Base-by-base conservation (phyloP, 2,113 vertebrate genomes). In the Tachuris rubrigastra region DNA sequence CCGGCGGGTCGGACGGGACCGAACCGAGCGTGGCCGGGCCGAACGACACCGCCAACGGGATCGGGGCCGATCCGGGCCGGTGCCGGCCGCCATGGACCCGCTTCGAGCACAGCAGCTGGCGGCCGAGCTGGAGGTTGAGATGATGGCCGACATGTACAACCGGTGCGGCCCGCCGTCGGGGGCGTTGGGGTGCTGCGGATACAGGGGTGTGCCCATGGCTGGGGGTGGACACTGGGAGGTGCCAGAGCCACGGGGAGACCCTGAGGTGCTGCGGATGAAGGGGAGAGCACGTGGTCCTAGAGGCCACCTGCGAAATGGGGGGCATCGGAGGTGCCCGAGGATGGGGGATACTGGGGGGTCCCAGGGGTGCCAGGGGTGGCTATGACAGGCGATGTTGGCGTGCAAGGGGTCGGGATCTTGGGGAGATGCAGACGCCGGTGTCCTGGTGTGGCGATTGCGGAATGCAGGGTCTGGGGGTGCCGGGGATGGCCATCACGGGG, bases 141-240 rank as follows among this genome's bases (percentile, higher is more conserved):
- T 99, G 99, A 99, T 99, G 99, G 99, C 99, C 16, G 99, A 99
- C 96, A 99, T 99, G 99, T 99, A 99, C 96, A 99, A 99, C 98
- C 98, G 99, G 99, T 99, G 85, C 65, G 83, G 69, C 60, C 33
- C 77, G 27, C 76, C 37, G 31, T 27, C 15, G 49, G 69, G 35
- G 18, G 9, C 55, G 22, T 2, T 15, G 35, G 17, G 67, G 22
- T 41, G 7, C 5, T 14, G 39, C 16, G 30, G 16, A 16, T 35
- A 27, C 10, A 6, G 33, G 31, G 9, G 17, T 10, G 2, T 50
- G 25, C 28, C 37, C 25, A 18, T 18, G 50, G 22, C 63, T 39
- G n/a, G 10, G 35, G 31, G 25, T 21, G 13, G 56, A 6, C 14
- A 7, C 16, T 19, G 21, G 35, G 11, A 13, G 10, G 12, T 65